A percentile compares a stretch with the other conserved stretches of the same genome.
These are phyloP conservation scores for Odontocerum albicorne DNA, from an alignment of 2,888 invertebrate genomes.

Conservation along the genomic window DNA sequence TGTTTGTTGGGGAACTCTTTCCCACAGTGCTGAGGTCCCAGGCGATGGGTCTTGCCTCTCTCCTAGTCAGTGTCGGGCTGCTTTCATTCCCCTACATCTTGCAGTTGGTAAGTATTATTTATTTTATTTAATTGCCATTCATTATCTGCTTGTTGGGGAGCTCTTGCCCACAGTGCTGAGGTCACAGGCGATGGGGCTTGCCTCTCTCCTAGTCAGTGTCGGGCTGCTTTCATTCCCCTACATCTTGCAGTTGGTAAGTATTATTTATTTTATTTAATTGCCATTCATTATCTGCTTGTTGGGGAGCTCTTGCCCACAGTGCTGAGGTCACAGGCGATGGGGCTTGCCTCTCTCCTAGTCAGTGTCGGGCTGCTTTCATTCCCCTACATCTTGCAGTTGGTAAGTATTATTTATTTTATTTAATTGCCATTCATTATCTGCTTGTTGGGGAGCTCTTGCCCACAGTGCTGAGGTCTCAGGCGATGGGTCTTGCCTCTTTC, in stretches of 20 bases:
- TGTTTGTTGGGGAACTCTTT: constrained; percentile 67
- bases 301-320: constrained; percentile 69
- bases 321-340: constrained; percentile 66
- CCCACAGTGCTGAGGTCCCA: constrained; percentile 67
- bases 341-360: constrained; percentile 64
- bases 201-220: constrained; percentile 64
- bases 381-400: constrained; percentile 65
- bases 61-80: constrained; percentile 64
- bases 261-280: too few relatives aligned
- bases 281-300: too few relatives aligned
- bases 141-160: neutral
- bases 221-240: constrained; percentile 65
- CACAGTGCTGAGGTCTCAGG: constrained; percentile 65
- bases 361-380: constrained; percentile 64
- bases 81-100: constrained; percentile 67
- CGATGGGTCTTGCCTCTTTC: constrained; percentile 68
- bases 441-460: constrained; percentile 69
- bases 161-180: constrained; percentile 49
- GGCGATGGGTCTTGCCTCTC: constrained; percentile 67
- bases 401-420: constrained; percentile 40
- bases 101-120: constrained; percentile 49
- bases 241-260: constrained; percentile 60
- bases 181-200: constrained; percentile 67
- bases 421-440: too few relatives aligned
- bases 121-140: neutral